Conservation (phyloP, 2,797 vertebrate genomes). For the Tokudaia muenninki region DNA sequence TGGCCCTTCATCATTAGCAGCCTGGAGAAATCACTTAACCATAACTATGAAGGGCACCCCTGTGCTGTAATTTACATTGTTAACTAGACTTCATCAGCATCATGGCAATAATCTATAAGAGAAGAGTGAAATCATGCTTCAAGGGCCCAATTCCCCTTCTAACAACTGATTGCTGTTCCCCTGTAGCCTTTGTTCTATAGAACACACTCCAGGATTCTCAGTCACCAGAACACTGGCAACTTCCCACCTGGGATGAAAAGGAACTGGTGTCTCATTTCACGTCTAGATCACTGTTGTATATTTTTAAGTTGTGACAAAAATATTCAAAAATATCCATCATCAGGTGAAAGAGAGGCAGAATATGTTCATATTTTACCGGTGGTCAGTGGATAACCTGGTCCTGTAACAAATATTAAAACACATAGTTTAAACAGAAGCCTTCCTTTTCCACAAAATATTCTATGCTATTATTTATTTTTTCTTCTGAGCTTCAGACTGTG, state of each 20-base stretch:
- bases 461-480: background rate
- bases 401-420: background rate
- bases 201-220: background rate
- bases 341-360: background rate
- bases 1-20: background rate
- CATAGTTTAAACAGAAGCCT: background rate
- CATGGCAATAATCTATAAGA: background rate
- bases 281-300: background rate
- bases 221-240: background rate
- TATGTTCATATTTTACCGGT: background rate
- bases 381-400: background rate
- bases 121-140: background rate
- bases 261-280: background rate
- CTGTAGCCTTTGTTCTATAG: background rate
- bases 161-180: background rate
- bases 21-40: background rate
- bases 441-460: background rate
- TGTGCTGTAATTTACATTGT: conserved; percentile 17
- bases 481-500: background rate
- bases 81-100: background rate
- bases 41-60: background rate
- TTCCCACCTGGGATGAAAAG: background rate
- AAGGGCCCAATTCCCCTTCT: background rate
- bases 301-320: background rate
- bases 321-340: background rate